Conservation (phyloP, 2,888 invertebrate species). For the Didymodactylos carnosus region DNA sequence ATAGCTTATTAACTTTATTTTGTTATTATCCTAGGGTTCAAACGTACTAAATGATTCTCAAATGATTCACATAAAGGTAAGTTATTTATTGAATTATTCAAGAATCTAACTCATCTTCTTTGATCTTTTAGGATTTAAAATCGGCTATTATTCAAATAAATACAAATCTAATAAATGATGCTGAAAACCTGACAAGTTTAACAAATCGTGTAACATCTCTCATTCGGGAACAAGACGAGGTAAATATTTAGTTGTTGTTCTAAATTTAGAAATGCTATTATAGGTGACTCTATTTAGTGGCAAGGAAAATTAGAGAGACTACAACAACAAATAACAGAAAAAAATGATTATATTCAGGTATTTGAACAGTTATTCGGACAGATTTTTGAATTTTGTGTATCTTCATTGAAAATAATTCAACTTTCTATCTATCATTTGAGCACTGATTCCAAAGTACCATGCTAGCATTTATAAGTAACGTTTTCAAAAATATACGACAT, state of each 20-base stretch:
- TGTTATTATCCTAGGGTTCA: too few species aligned
- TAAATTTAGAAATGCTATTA: not conserved
- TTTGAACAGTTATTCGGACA: too few species aligned
- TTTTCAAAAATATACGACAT: too few species aligned
- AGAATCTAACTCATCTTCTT: not conserved
- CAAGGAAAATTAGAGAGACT: not conserved
- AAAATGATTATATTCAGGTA: not conserved
- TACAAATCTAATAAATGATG: not conserved
- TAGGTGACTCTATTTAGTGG: not conserved
- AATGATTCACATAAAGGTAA: too few species aligned
- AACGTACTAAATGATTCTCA: too few species aligned
- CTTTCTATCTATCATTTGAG: too few species aligned
- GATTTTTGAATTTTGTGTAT: too few species aligned
- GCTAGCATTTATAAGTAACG: too few species aligned
- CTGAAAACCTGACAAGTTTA: not conserved
- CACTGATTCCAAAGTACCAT: too few species aligned
- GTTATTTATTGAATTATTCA: too few species aligned
- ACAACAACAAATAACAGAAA: not conserved
- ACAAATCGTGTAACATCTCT: not conserved
- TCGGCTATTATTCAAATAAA: not conserved
- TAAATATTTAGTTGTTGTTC: not conserved
- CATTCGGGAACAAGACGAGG: not conserved
- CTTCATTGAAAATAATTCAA: too few species aligned
- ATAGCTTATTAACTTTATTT: too few species aligned
- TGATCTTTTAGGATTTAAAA: not conserved